A percentile compares a stretch with the other conserved stretches of the same genome.
These are phyloP conservation scores for Galerucella pusilla DNA, from an alignment of 2,888 invertebrate genomes.

Conservation along the genomic window DNA sequence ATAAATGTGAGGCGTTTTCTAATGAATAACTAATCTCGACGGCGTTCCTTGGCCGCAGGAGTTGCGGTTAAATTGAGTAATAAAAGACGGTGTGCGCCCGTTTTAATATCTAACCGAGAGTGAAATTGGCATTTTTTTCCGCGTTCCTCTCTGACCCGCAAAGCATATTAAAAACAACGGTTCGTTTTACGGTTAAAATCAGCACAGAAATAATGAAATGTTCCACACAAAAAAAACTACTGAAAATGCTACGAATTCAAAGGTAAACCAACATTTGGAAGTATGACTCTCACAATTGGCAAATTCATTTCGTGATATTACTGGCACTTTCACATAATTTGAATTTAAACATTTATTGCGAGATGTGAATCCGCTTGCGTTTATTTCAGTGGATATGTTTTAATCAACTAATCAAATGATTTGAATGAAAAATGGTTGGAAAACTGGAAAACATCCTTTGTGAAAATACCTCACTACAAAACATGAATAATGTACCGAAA, in stretches of 20 bases:
- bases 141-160: neutral
- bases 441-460: too few relatives aligned
- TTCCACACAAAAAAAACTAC: neutral
- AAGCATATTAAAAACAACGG: constrained; percentile 6
- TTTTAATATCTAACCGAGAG: constrained; percentile 10
- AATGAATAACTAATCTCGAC: constrained; percentile 53
- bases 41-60: constrained; percentile 38
- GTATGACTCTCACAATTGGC: too few relatives aligned
- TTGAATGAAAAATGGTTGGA: too few relatives aligned
- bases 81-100: constrained; percentile 17
- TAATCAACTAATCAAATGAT: too few relatives aligned
- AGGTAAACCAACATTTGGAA: too few relatives aligned
- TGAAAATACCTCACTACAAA: too few relatives aligned
- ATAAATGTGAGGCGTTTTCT: constrained; percentile 43
- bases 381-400: too few relatives aligned
- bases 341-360: too few relatives aligned
- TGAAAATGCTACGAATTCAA: neutral
- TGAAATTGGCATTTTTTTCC: constrained; percentile 4
- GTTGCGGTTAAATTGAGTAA: constrained; percentile 18
- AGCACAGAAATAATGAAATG: neutral
- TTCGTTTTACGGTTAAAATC: neutral
- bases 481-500: too few relatives aligned
- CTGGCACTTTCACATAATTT: too few relatives aligned
- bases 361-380: too few relatives aligned
- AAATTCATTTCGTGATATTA: too few relatives aligned